These are phyloP conservation scores for Chanos chanos DNA, from an alignment of 2,797 vertebrate species.

Conservation along the genomic window DNA sequence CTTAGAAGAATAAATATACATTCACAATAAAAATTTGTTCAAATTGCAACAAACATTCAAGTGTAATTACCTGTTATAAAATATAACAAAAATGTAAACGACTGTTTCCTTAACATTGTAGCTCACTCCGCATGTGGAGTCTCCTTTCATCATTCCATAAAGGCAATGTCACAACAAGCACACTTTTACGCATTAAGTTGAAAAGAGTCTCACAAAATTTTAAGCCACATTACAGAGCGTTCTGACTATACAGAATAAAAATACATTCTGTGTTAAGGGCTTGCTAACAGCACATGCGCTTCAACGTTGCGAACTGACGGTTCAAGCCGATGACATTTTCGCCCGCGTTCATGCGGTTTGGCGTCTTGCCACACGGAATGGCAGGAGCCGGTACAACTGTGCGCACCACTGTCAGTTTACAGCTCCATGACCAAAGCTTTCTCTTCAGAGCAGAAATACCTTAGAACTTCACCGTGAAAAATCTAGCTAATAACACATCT, in stretches of 20 bases:
- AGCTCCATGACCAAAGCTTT: neutral
- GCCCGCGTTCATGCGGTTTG: constrained; percentile 27
- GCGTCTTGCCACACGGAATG: neutral
- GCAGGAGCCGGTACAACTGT: constrained; percentile 5
- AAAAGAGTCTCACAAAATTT: constrained; percentile 46
- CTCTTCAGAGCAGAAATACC: neutral
- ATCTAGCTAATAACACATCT: constrained; percentile 88
- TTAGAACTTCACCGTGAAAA: accelerated
- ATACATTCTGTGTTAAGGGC: constrained; percentile 54
- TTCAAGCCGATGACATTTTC: constrained; percentile 40
- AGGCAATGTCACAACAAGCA: constrained; percentile 55
- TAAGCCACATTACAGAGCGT: constrained; percentile 59
- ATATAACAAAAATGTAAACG: constrained; percentile 67
- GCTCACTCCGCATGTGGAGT: constrained; percentile 36
- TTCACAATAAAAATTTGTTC: constrained; percentile 62
- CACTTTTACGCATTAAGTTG: constrained; percentile 47
- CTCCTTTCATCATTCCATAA: constrained; percentile 35
- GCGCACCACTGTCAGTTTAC: neutral
- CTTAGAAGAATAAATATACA: constrained; percentile 69
- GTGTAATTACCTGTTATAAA: constrained; percentile 52
- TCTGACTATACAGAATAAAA: constrained; percentile 52
- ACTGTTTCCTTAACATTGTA: constrained; percentile 25
- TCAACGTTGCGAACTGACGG: constrained; percentile 24
- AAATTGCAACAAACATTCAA: constrained; percentile 64
- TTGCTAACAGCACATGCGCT: constrained; percentile 36